Base-by-base conservation (phyloP, 2,113 vertebrate species). In the Diadophis punctatus region DNA sequence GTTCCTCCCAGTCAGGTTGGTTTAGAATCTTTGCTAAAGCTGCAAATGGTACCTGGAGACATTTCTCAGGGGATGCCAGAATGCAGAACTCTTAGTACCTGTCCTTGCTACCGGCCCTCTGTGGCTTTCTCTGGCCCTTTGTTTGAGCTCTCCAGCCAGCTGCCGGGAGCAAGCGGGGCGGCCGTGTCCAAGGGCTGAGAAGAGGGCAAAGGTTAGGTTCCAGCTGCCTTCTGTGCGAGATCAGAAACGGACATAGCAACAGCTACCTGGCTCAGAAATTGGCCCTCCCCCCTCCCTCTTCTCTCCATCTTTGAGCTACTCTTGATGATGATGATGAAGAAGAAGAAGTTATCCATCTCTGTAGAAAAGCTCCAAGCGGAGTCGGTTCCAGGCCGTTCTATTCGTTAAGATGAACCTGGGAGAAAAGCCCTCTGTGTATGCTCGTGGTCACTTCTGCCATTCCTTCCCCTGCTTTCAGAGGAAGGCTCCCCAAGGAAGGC, bases 151-250 rank as follows among this genome's bases (percentile, higher is more conserved):
- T 74, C 48, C 48, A 5, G 23, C 4, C 74, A 80, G 34, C 20
- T 7, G 25, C 18, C 1, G 1, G 58, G 43, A 49, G 48, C 16
- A 12, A 90, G 46, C 2, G 1, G 68, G 48, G 60, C 30, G 1
- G 25, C 12, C 8, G 0, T 10, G 48, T 68, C 58, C 46, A 0
- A 18, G 58, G 58, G 14, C 43, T n/a, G 14, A 22, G 9, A 34
- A n/a, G 1, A 10, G 4, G 0, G 7, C 48, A 34, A 12, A 49
- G 8, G 25, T 63, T 20, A 10, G 0, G 3, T n/a, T 49, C 53
- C 88, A 43, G 30, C 9, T 27, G 25, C 43, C 39, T 89, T 56
- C 34, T 39, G 22, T 25, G 23, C 23, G 12, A 3, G 39, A 9
- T n/a, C 48, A 39, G 49, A 53, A 7, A 49, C 0, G 8, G 23